phyloP scores from a whole-genome alignment of 1,140 invertebrate species.

The Zaprionus ornatus region DNA sequence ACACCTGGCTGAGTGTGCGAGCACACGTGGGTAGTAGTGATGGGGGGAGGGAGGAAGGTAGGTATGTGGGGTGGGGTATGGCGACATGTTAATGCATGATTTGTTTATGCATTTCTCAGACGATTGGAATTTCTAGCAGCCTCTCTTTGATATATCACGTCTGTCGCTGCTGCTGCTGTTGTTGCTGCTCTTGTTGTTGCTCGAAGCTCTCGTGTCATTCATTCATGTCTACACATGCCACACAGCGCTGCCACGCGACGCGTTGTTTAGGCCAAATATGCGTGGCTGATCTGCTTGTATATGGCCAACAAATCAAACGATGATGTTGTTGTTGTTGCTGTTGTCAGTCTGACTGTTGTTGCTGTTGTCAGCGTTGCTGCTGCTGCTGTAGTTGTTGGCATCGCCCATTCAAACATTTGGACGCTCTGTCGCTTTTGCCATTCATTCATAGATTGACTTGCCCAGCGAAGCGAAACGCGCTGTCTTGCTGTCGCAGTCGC shows the following conservation, averaged over 20 bases:
- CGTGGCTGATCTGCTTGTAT: slow-evolving; percentile 80
- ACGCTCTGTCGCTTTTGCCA: slow-evolving; percentile 63
- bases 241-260: slow-evolving; percentile 68
- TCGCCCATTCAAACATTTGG: slow-evolving; percentile 72
- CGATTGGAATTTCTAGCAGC: slow-evolving; percentile 67
- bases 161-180: slow-evolving; percentile 1
- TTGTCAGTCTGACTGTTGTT: slow-evolving; percentile 25
- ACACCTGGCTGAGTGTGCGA: slow-evolving; percentile 60
- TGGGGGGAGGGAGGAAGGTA: background rate
- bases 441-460: slow-evolving; percentile 81
- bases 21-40: slow-evolving; percentile 33
- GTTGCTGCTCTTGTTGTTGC: background rate
- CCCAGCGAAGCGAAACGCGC: slow-evolving; percentile 68
- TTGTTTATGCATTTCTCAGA: slow-evolving; percentile 77
- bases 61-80: background rate
- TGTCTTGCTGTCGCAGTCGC: slow-evolving; percentile 5
- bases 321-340: slow-evolving; percentile 18
- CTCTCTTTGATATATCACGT: slow-evolving; percentile 45
- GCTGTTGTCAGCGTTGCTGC: slow-evolving; percentile 16
- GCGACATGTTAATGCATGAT: slow-evolving; percentile 54
- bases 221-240: slow-evolving; percentile 14
- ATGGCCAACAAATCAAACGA: slow-evolving; percentile 69
- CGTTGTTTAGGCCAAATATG: slow-evolving; percentile 78
- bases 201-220: slow-evolving; percentile 8
- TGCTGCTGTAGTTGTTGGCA: slow-evolving; percentile 44